Evolutionary conservation across 2,888 invertebrate genomes (phyloP).

Genomic region (Uropetala carovei): DNA sequence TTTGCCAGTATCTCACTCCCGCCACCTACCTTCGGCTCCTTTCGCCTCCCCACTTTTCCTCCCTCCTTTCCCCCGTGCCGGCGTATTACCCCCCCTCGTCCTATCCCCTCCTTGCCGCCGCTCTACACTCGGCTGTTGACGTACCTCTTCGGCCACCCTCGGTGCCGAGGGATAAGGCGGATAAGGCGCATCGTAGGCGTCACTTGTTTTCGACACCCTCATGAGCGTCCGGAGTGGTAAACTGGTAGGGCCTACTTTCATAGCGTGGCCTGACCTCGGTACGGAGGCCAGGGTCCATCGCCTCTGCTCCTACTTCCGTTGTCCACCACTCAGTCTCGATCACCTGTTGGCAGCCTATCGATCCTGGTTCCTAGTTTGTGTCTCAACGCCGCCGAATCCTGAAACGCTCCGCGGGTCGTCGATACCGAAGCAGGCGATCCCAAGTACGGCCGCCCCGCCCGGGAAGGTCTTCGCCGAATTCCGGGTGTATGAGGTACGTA

Average conservation of each 20-base stretch:
- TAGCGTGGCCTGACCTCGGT: constrained; percentile 6
- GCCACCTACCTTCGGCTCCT: not conserved
- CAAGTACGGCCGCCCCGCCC: not conserved
- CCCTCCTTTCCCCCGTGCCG: not conserved
- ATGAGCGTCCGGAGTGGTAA: not conserved
- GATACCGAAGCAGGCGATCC: not conserved
- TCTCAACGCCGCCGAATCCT: not conserved
- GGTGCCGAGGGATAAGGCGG: not conserved
- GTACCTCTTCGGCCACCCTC: constrained; percentile 27
- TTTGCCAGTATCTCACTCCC: too few relatives aligned
- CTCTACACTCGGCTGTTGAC: not conserved
- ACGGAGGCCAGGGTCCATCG: not conserved
- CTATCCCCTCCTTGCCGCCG: too few relatives aligned
- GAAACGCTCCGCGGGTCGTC: not conserved
- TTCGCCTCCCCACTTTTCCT: not conserved
- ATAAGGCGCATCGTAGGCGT: not conserved
- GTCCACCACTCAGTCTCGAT: not conserved
- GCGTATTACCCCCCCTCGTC: not conserved
- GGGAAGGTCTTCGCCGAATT: not conserved
- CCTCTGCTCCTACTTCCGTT: too few relatives aligned
- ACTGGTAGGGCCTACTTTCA: not conserved
- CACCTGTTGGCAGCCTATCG: constrained; percentile 27
- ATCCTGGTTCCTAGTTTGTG: not conserved
- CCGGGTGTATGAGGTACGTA: too few relatives aligned
- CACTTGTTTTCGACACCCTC: constrained; percentile 5